Conservation (phyloP, 2,113 vertebrate genomes). For the Corapipo altera region DNA sequence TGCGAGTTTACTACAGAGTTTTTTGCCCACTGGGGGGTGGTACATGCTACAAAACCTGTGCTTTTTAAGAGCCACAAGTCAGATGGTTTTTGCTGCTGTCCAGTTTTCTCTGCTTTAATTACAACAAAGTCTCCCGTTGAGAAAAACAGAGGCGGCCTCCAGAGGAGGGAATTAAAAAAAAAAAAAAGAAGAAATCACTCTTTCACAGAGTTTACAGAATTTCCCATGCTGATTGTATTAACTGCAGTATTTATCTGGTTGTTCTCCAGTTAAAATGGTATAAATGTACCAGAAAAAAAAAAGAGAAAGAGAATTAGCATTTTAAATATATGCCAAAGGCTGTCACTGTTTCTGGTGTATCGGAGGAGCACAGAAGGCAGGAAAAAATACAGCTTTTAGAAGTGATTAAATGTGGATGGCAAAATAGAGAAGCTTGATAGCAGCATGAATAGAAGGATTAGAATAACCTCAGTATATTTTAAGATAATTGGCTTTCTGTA, state of each 20-base stretch:
- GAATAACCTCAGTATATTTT: constrained; percentile 2
- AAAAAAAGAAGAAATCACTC: not conserved
- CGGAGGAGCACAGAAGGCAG: not conserved
- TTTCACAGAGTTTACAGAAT: constrained; percentile 54
- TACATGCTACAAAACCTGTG: constrained; percentile 86
- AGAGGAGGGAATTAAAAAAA: not conserved
- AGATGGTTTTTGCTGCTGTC: constrained; percentile 76
- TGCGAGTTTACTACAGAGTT: constrained; percentile 84
- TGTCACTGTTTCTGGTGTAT: not conserved
- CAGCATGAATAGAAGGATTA: not conserved
- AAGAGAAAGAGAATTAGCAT: not conserved
- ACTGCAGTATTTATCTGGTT: constrained; percentile 37
- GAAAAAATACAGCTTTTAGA: not conserved
- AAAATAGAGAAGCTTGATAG: not conserved
- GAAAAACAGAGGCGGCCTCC: constrained; percentile 69
- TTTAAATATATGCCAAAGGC: not conserved
- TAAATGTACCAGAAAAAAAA: not conserved
- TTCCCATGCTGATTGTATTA: constrained; percentile 54
- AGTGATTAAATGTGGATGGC: not conserved
- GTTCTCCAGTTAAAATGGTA: constrained; percentile 13
- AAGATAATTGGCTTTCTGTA: not conserved
- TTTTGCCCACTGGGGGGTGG: constrained; percentile 98
- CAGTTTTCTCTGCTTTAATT: constrained; percentile 83
- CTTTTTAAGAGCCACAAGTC: constrained; percentile 75
- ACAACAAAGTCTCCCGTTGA: constrained; percentile 78